These are phyloP conservation scores for Streptopelia turtur DNA, from an alignment of 2,797 vertebrate genomes.

Conservation along the genomic window DNA sequence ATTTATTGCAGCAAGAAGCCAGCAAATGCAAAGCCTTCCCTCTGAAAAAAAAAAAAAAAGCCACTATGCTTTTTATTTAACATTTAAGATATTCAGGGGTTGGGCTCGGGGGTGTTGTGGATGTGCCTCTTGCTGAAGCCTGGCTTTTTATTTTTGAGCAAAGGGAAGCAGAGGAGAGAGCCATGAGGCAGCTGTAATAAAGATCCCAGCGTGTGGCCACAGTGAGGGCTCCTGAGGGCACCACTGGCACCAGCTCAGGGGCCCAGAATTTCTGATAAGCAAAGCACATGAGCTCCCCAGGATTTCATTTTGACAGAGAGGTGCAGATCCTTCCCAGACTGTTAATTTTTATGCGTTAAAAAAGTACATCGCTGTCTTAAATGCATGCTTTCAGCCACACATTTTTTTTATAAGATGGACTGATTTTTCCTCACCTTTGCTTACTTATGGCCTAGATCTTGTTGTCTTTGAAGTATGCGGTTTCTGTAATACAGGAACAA, in stretches of 20 bases:
- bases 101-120: background rate
- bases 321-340: background rate
- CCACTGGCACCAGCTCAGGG: background rate
- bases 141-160: background rate
- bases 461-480: conserved; percentile 2
- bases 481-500: background rate
- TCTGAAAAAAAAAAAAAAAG: background rate
- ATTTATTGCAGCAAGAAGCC: conserved; percentile 27
- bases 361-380: background rate
- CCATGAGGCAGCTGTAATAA: accelerated
- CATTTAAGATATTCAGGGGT: background rate
- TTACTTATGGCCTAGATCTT: background rate
- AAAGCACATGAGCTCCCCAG: background rate
- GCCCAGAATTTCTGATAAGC: background rate
- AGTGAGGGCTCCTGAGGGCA: background rate
- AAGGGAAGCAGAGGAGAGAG: background rate
- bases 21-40: background rate
- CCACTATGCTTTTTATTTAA: background rate
- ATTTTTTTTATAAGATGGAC: background rate
- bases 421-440: background rate
- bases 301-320: background rate
- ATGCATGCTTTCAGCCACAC: background rate
- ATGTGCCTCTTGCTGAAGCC: background rate
- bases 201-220: background rate
- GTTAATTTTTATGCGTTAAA: background rate